Base-by-base conservation (phyloP, 1,140 invertebrate species). In the Dreissena polymorpha region DNA sequence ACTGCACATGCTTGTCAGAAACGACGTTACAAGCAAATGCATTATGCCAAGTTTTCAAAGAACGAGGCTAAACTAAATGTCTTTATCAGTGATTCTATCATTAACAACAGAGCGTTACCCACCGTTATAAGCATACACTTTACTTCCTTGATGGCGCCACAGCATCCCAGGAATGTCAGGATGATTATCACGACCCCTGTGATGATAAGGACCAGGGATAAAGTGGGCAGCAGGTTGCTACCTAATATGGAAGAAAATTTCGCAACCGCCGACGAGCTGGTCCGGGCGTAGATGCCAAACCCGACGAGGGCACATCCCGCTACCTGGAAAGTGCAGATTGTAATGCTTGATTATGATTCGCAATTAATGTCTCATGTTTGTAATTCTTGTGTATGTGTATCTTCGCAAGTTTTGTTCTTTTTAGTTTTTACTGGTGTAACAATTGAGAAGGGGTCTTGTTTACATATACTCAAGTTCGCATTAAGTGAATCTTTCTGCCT, bases 91-190 rank as follows among this genome's bases (percentile, higher is more conserved):
- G 39, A 39, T 8, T 2, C 8, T 8, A 39, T 39, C 8, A 39
- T 39, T 39, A 39, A 39, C 39, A 64, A 65, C 16, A 25, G n/a
- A n/a, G 5, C 51, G 51, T 25, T 6, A 65, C 83, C 86, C 78
- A 91, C 90, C 85, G 87, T 86, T 70, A 85, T 85, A 80, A 91
- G 88, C 90, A 91, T 91, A 69, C 90, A 90, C 72, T 86, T 83
- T 39, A 91, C 87, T 81, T 91, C 89, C 70, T 91, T 91, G 27
- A 91, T 88, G 67, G 90, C 90, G 14, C 90, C 90, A 76, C 90
- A 91, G 65, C 90, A 91, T 14, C 90, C 90, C 8, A 91, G 83
- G 67, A 91, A 91, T 50, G 90, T 86, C 0, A 91, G 67, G 18
- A 89, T 53, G 16, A 91, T 88, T 65, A 90, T 86, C 27, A 91